Evolutionary conservation across 2,113 vertebrate genomes (phyloP).

Genomic region (Aepyceros melampus): DNA sequence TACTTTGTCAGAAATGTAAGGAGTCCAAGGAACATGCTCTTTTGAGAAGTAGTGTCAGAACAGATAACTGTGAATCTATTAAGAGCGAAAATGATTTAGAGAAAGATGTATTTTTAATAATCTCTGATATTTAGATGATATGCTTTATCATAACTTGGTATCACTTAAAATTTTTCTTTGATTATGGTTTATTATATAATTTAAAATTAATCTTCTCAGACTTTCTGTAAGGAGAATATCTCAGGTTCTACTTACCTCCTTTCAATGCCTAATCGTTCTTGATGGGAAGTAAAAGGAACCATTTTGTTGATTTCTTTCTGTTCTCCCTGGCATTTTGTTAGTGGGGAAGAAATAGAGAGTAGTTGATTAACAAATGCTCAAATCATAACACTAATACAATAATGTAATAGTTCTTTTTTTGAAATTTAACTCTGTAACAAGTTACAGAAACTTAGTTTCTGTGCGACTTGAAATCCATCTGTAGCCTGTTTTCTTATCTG

Average conservation of each 20-base stretch:
- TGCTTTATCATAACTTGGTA: neutral
- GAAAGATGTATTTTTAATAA: neutral
- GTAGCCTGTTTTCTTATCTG: neutral
- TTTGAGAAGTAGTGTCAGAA: constrained; percentile 9
- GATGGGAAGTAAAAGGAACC: neutral
- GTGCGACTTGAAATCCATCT: neutral
- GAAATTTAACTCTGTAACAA: neutral
- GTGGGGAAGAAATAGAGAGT: constrained; percentile 17
- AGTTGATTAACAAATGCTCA: neutral
- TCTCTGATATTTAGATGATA: neutral
- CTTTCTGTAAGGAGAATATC: neutral
- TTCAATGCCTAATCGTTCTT: neutral
- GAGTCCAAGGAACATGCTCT: neutral
- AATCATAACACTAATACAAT: neutral
- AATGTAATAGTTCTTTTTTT: neutral
- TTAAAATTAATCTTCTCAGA: neutral
- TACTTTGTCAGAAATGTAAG: neutral
- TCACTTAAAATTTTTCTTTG: constrained; percentile 8
- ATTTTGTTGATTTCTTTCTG: neutral
- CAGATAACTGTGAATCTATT: neutral
- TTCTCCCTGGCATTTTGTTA: neutral
- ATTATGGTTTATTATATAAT: neutral
- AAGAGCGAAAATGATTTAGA: neutral
- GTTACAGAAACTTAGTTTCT: neutral
- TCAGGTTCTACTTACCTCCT: neutral